Evolutionary conservation across 2,797 vertebrate genomes (phyloP).

Genomic region (Neopelma chrysocephalum): DNA sequence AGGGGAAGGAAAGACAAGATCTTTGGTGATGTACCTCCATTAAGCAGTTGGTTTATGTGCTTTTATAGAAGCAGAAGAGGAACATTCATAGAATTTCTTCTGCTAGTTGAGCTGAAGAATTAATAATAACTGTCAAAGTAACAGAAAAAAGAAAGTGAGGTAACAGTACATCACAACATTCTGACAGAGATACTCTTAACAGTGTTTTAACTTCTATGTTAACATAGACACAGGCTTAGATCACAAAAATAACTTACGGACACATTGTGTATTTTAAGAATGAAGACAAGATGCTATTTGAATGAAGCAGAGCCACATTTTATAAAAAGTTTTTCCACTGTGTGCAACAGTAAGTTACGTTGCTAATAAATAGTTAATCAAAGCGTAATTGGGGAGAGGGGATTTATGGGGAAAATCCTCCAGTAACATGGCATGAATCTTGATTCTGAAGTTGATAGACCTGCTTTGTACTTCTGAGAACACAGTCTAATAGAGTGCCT

Average conservation of each 20-base stretch:
- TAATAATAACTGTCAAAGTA: not conserved
- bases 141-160: not conserved
- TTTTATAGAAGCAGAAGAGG: not conserved
- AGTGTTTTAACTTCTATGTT: not conserved
- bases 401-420: not conserved
- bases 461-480: not conserved
- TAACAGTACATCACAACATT: not conserved
- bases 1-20: not conserved
- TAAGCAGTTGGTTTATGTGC: not conserved
- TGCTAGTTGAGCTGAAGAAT: not conserved
- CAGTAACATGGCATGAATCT: not conserved
- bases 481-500: not conserved
- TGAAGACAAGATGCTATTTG: not conserved
- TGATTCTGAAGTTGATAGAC: not conserved
- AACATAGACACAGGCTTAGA: not conserved
- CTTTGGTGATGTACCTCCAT: not conserved
- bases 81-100: not conserved
- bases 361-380: not conserved
- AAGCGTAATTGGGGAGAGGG: not conserved
- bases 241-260: not conserved
- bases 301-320: not conserved
- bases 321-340: not conserved
- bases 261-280: not conserved
- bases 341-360: not conserved
- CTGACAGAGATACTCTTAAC: not conserved